Percentiles rank a stretch among this genome's conserved stretches.
These are phyloP conservation scores for Branchipolynoe longqiensis DNA, from an alignment of 2,888 invertebrate species.

Conservation along the genomic window DNA sequence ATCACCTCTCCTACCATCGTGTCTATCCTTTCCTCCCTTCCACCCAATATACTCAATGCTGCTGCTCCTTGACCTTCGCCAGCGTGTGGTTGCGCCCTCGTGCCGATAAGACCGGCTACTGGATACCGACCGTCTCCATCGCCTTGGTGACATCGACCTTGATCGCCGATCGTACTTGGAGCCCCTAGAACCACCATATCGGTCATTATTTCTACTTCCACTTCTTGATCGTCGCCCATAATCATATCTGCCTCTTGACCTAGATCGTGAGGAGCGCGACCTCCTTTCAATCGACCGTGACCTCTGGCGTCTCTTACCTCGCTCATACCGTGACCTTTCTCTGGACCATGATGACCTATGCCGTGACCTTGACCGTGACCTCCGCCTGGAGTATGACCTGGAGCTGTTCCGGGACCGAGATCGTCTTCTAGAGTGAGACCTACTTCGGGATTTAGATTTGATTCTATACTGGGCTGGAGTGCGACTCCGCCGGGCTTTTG, in stretches of 20 bases:
- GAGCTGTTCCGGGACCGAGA: constrained; percentile 29
- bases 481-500: not conserved
- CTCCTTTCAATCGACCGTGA: not conserved
- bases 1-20: not conserved
- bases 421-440: not conserved
- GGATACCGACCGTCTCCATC: constrained; percentile 34
- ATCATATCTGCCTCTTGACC: constrained; percentile 28
- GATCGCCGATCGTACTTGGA: constrained; percentile 20
- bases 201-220: not conserved
- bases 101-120: not conserved
- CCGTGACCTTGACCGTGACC: constrained; percentile 62
- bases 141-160: constrained; percentile 9
- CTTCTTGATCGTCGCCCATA: not conserved
- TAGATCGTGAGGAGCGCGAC: constrained; percentile 16
- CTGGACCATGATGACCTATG: constrained; percentile 62
- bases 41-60: not conserved
- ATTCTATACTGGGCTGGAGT: constrained; percentile 10
- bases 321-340: constrained; percentile 55
- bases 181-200: not conserved
- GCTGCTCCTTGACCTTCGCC: constrained; percentile 44
- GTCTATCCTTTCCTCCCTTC: not conserved
- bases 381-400: not conserved
- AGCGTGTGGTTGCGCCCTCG: not conserved
- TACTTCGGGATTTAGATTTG: constrained; percentile 3
- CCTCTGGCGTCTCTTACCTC: not conserved